Base-by-base conservation (phyloP, 2,888 invertebrate genomes). In the Vesta saturnalis region DNA sequence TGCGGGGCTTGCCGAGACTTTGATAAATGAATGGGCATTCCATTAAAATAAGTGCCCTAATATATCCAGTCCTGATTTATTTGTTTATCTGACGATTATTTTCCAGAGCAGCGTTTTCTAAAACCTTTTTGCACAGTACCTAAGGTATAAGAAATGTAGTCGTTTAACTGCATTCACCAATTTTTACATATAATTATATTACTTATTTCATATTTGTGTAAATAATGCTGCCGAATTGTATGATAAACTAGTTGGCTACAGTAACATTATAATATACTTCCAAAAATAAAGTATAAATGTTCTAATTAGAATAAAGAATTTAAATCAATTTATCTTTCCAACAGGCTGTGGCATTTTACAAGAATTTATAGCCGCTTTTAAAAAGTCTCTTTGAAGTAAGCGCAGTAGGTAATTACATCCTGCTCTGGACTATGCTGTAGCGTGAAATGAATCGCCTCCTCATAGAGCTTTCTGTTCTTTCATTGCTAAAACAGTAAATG, bases 11-110 rank as follows among this genome's bases (percentile, higher is more conserved):
- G 74, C 76, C 72, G 73, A 70, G 80, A 80, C 82, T 81, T 82
- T 82, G 82, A 82, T 81, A 82, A 82, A 82, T 81, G 80, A 79
- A 75, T 76, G 77, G 78, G 80, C 81, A 81, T 82, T 82, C 82
- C 81, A 82, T 82, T 82, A 82, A 81, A 82, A 82, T 82, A 82
- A 82, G 82, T 82, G 81, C 80, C 80, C 76, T 81, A 80, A 82
- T 82, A 81, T 81, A 82, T 82, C 77, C 76, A 72, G 71, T 74
- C 74, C 80, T 81, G 82, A 82, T 82, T 82, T 82, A 82, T 82
- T 77, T 82, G 81, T 82, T 82, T 81, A 79, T 79, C 80, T 77
- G 79, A 74, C 74, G 79, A 81, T 80, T n/a, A n/a, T n/a, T 80
- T 79, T 79, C 76, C 75, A 72, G 70, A 46, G 73, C 72, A 74